A percentile compares a stretch with the other conserved stretches of the same genome.
phyloP scores from a whole-genome alignment of 2,888 invertebrate species.

The Pterostichus niger region DNA sequence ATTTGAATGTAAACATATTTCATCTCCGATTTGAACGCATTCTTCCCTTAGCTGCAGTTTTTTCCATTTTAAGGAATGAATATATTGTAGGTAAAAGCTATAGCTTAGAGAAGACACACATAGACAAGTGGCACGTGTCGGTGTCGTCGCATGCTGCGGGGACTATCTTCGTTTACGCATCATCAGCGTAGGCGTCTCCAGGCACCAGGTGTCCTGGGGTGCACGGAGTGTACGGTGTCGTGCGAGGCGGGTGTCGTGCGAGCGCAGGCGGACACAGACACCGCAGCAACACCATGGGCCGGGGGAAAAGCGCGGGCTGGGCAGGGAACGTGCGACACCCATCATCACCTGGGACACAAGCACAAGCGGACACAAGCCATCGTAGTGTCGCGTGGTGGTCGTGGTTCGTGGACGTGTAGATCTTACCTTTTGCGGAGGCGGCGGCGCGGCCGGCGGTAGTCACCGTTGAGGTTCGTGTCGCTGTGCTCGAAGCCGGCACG shows the following conservation, averaged over 20 bases:
- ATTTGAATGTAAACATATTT: background rate
- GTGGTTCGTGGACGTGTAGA: conserved; percentile 16
- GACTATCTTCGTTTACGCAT: background rate
- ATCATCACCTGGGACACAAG: conserved; percentile 63
- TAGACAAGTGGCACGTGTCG: conserved; percentile 15
- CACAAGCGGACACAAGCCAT: conserved; percentile 63
- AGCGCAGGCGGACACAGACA: conserved; percentile 45
- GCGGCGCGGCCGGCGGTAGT: conserved; percentile 57
- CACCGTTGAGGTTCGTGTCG: conserved; percentile 58
- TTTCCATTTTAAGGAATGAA: background rate
- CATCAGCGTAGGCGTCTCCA: background rate
- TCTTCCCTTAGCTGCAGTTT: conserved; percentile 13
- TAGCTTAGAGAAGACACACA: too few species aligned
- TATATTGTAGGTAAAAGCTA: background rate
- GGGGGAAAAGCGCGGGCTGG: conserved; percentile 46
- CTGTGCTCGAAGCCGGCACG: conserved; percentile 62
- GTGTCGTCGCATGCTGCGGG: conserved; percentile 41
- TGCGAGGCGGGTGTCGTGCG: conserved; percentile 41
- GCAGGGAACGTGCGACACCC: conserved; percentile 64
- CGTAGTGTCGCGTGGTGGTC: conserved; percentile 13
- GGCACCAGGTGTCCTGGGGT: conserved; percentile 1
- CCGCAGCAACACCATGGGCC: conserved; percentile 33
- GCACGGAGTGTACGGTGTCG: conserved; percentile 9
- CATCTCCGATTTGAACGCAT: conserved; percentile 18
- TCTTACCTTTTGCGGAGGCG: conserved; percentile 63